phyloP scores from a whole-genome alignment of 2,888 invertebrate species.

The Scelioninae gen. 1 region DNA sequence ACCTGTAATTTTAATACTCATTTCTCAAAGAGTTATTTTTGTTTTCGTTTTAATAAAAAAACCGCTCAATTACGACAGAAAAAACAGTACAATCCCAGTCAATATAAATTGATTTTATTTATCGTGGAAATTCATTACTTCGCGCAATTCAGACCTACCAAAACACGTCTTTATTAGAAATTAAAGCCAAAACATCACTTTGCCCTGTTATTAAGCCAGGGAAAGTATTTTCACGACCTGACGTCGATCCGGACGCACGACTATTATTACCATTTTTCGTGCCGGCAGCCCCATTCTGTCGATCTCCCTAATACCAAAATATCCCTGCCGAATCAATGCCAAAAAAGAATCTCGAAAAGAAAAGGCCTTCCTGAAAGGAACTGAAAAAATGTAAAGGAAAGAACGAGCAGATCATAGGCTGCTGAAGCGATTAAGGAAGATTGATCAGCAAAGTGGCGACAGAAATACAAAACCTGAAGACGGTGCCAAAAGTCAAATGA shows the following conservation, averaged over 20 bases:
- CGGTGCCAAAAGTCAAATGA: slow-evolving; percentile 52
- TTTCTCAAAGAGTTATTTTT: no score
- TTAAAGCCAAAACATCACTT: slow-evolving; percentile 47
- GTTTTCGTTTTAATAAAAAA: no score
- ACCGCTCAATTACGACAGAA: no score
- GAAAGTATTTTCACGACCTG: slow-evolving; percentile 32
- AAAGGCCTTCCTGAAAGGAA: background rate
- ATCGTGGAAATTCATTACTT: slow-evolving; percentile 19
- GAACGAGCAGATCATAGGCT: slow-evolving; percentile 17
- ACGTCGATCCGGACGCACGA: slow-evolving; percentile 35
- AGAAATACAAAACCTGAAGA: slow-evolving; percentile 38
- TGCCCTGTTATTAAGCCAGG: slow-evolving; percentile 30
- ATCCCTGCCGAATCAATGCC: slow-evolving; percentile 22
- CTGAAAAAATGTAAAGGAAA: background rate
- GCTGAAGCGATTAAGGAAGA: slow-evolving; percentile 51
- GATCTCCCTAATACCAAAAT: slow-evolving; percentile 44
- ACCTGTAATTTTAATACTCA: no score
- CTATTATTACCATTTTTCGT: slow-evolving; percentile 45
- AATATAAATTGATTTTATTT: no score
- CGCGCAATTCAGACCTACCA: slow-evolving; percentile 11
- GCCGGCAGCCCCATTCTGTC: slow-evolving; percentile 20
- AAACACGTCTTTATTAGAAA: slow-evolving; percentile 47
- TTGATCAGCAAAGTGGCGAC: slow-evolving; percentile 50
- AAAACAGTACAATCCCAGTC: no score
- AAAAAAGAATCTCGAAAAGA: background rate